Percentiles rank a stretch among this genome's conserved stretches.
Evolutionary conservation across 2,888 invertebrate species (phyloP).

Genomic region (Physocephala rufipes): DNA sequence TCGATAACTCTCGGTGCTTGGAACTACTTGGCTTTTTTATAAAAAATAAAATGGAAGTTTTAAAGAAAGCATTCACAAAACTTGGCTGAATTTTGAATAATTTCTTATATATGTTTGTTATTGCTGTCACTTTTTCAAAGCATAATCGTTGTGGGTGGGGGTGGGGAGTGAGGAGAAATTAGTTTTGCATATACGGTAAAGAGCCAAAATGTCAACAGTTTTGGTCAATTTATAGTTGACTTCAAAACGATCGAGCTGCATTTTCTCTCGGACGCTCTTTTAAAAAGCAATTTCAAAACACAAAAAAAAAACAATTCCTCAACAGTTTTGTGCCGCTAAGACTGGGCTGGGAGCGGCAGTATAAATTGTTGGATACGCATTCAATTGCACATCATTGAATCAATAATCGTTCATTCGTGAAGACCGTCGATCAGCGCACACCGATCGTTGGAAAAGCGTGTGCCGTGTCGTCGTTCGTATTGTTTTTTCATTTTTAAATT

Average conservation of each 20-base stretch:
- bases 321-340: background rate
- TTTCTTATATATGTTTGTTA: background rate
- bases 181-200: constrained; percentile 15
- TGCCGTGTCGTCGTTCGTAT: constrained; percentile 16
- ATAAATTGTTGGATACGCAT: constrained; percentile 64
- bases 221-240: background rate
- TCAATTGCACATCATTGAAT: constrained; percentile 65
- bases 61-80: constrained; percentile 49
- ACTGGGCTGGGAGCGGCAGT: constrained; percentile 64
- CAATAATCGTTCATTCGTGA: constrained; percentile 61
- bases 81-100: constrained; percentile 28
- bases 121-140: no score
- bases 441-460: constrained; percentile 36
- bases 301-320: background rate
- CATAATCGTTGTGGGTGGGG: no score
- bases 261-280: background rate
- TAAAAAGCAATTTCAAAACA: background rate
- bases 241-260: background rate
- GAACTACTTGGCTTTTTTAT: constrained; percentile 38
- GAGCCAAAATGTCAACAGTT: background rate
- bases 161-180: background rate
- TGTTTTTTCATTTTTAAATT: constrained; percentile 5
- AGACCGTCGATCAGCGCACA: constrained; percentile 48
- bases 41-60: background rate
- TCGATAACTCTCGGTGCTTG: background rate